These are phyloP conservation scores for Drosophila lini DNA, from an alignment of 1,140 invertebrate species.

Conservation along the genomic window DNA sequence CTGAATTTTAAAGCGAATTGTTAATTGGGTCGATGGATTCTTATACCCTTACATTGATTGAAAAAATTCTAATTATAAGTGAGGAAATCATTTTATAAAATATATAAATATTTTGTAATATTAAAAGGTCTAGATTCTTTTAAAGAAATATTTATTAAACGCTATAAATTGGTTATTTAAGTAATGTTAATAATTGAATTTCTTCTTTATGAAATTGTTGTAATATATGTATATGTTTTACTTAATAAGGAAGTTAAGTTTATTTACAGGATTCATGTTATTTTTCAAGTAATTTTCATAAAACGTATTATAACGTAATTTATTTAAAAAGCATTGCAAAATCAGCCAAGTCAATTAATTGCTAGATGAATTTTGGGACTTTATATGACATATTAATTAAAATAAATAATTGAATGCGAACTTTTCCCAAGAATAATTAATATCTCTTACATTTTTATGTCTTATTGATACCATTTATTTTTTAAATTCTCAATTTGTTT, in stretches of 20 bases:
- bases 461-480: not conserved
- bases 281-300: not conserved
- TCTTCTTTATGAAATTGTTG: too few species aligned
- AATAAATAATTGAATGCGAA: not conserved
- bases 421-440: not conserved
- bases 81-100: not conserved
- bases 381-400: not conserved
- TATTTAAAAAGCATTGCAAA: not conserved
- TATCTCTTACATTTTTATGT: not conserved
- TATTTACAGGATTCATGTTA: not conserved
- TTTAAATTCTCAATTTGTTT: not conserved
- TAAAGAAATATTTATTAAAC: too few species aligned
- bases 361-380: not conserved
- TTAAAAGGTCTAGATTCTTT: too few species aligned
- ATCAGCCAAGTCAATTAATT: not conserved
- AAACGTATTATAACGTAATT: not conserved
- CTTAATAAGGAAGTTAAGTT: too few species aligned
- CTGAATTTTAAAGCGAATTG: not conserved
- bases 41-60: too few species aligned
- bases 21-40: slow-evolving; percentile 4
- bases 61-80: too few species aligned
- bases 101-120: not conserved
- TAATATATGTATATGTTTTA: too few species aligned
- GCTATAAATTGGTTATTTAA: too few species aligned
- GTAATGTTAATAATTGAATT: too few species aligned